Conservation (phyloP, 2,888 invertebrate species). For the Zaprionus obscuricornis region DNA sequence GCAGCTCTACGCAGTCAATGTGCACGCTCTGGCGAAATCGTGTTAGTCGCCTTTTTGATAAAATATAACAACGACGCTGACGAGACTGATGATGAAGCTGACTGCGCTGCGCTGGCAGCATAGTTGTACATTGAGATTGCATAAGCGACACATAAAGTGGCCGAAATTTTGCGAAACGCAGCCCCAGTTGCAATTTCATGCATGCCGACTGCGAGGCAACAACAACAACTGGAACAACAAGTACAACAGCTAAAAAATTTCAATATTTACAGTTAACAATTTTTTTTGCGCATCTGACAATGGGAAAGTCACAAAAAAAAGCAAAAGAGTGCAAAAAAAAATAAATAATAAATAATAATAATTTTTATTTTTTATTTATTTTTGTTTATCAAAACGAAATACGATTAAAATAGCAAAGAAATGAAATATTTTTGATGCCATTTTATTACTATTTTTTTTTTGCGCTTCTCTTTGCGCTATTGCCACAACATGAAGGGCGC, state of each 20-base stretch:
- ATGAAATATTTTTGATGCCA: conserved; percentile 12
- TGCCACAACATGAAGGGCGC: conserved; percentile 47
- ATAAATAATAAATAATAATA: not conserved
- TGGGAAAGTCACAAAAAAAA: not conserved
- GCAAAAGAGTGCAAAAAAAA: not conserved
- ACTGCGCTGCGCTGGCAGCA: conserved; percentile 17
- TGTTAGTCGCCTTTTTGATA: conserved; percentile 54
- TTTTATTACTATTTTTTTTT: conserved; percentile 5
- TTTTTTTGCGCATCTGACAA: conserved; percentile 33
- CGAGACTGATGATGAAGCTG: too few relatives aligned
- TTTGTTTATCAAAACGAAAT: conserved; percentile 39
- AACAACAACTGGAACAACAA: conserved; percentile 30
- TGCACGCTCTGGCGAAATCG: conserved; percentile 47
- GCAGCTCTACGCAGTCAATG: too few relatives aligned
- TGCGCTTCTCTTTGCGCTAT: too few relatives aligned
- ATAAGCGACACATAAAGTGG: conserved; percentile 66
- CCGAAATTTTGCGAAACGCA: conserved; percentile 76
- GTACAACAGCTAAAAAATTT: conserved; percentile 18
- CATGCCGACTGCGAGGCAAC: conserved; percentile 51
- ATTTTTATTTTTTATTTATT: too few relatives aligned
- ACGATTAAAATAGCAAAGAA: conserved; percentile 21
- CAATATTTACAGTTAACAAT: conserved; percentile 7
- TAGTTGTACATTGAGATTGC: conserved; percentile 39
- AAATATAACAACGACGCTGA: conserved; percentile 56
- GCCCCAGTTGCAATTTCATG: conserved; percentile 75